Base-by-base conservation (phyloP, 2,888 invertebrate species). In the Drosophila pseudotakahashii region DNA sequence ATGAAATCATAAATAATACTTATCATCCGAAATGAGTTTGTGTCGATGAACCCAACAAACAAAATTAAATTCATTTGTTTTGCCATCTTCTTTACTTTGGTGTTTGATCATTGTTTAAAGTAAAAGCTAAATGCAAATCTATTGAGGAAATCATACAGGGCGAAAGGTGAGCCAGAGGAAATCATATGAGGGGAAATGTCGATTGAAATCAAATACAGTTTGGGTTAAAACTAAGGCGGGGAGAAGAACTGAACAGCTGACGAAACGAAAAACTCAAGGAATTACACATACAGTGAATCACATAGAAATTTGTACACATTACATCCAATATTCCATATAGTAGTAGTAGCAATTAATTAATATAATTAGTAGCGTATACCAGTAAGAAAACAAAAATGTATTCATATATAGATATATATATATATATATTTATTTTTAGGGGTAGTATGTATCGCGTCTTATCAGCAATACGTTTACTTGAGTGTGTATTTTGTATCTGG, bases 251-350 rank as follows among this genome's bases (percentile, higher is more conserved):
- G 5, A 1, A 72, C 64, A 19, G 16, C 60, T 41, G 52, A 53
- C 50, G 14, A 47, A 44, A 54, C 34, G 51, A 68, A 64, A n/a
- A 44, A 66, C 32, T 79, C 63, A 73, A 74, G 76, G 75, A 58
- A 79, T 79, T 85, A 86, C 89, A 90, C 89, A 91, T 89, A 90
- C 91, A 91, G 90, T 90, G 90, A 90, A 90, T 90, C 89, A 90
- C 90, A 90, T 89, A 88, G 85, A 90, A 89, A 86, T 89, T 89
- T 89, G 71, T 82, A 90, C 90, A 90, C 90, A 90, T 81, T 79
- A 90, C 90, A 90, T 90, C 90, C 91, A 90, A 90, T 90, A 90
- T 83, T 81, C 73, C 75, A 81, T 88, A 86, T 84, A 83, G 68
- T 82, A 76, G 63, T 76, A 74, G 64, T 77, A 83, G 82, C 80